Conservation (phyloP, 2,113 vertebrate species). For the Erpornis zantholeuca region DNA sequence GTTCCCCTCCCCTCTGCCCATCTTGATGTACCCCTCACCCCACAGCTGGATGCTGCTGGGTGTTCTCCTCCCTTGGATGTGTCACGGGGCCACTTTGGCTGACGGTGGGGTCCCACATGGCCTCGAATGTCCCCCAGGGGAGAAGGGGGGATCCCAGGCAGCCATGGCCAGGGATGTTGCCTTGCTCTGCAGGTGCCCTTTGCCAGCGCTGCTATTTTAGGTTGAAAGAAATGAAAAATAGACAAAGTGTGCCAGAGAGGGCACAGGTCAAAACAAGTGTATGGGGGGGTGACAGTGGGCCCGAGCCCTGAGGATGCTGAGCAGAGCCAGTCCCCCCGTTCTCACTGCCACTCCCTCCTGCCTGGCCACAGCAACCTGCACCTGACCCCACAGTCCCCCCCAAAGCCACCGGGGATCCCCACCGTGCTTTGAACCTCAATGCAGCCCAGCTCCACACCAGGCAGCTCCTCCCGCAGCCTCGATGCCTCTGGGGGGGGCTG, state of each 20-base stretch:
- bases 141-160: background rate
- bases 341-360: background rate
- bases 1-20: background rate
- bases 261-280: accelerated
- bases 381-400: background rate
- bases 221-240: background rate
- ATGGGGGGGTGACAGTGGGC: background rate
- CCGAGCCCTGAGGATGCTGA: accelerated
- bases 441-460: background rate
- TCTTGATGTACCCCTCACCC: background rate
- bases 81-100: background rate
- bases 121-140: accelerated
- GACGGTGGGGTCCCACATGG: background rate
- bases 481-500: background rate
- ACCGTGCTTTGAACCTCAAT: accelerated
- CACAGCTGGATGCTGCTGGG: background rate
- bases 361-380: background rate
- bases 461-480: background rate
- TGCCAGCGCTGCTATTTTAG: background rate
- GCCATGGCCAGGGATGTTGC: background rate
- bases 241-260: background rate
- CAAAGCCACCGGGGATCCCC: background rate
- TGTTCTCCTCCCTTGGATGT: background rate
- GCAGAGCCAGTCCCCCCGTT: background rate
- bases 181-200: background rate